phyloP scores from a whole-genome alignment of 1,140 invertebrate genomes.

The Drosophila subpulchrella region DNA sequence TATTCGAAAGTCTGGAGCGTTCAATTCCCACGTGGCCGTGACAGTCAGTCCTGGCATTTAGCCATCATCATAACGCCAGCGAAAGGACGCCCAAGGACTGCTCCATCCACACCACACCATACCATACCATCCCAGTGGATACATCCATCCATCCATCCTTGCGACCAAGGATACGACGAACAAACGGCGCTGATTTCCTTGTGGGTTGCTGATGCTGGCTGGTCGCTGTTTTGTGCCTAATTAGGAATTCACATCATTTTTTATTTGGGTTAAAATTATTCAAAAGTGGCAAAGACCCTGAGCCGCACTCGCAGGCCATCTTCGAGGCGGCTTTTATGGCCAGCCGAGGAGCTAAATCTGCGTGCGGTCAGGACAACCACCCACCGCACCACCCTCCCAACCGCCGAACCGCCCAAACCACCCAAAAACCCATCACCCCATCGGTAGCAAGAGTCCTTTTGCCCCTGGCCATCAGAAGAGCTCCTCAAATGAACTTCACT shows the following conservation, averaged over 20 bases:
- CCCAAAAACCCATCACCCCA: too few species aligned
- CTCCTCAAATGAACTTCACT: conserved; percentile 12
- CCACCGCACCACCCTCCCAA: conserved; percentile 1
- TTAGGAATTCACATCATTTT: conserved; percentile 84
- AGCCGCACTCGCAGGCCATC: conserved; percentile 26
- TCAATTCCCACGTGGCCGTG: conserved; percentile 72
- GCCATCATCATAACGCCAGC: conserved; percentile 71
- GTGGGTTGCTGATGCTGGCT: conserved; percentile 8
- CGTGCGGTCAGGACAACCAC: conserved; percentile 30
- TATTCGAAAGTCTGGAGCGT: conserved; percentile 22
- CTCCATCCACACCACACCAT: not conserved
- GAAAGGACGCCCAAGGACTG: conserved; percentile 27
- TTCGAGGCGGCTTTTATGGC: conserved; percentile 42
- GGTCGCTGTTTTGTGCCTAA: conserved; percentile 62
- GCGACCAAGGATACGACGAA: conserved; percentile 11
- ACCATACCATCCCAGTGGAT: conserved; percentile 2
- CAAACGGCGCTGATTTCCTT: conserved; percentile 70
- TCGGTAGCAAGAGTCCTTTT: not conserved
- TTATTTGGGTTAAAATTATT: conserved; percentile 84
- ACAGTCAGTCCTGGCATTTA: conserved; percentile 74
- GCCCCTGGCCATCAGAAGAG: conserved; percentile 17
- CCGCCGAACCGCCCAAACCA: not conserved
- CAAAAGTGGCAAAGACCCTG: conserved; percentile 73
- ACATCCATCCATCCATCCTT: not conserved
- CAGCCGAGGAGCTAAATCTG: conserved; percentile 50